Conservation (phyloP, 2,113 vertebrate species). For the Nanorana parkeri region DNA sequence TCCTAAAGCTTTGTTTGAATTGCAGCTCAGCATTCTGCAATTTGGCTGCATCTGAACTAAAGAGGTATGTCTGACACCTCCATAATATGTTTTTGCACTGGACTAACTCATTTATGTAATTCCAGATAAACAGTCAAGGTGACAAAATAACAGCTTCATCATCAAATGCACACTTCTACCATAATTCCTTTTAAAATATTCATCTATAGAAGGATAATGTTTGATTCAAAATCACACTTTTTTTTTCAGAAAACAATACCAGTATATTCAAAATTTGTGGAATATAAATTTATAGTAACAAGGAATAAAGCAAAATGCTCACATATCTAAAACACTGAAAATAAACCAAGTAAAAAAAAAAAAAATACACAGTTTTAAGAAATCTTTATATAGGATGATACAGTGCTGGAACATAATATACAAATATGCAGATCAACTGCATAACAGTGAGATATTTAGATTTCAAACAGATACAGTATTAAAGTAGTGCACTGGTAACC, state of each 20-base stretch:
- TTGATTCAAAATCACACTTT: neutral
- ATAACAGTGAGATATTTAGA: conserved; percentile 61
- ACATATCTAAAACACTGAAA: conserved; percentile 11
- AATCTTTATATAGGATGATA: conserved; percentile 56
- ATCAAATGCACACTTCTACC: too few species aligned
- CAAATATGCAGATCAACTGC: conserved; percentile 70
- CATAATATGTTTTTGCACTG: too few species aligned
- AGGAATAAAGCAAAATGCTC: conserved; percentile 23
- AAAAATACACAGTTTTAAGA: conserved; percentile 16
- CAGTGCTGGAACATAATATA: conserved; percentile 64
- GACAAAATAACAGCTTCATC: too few species aligned
- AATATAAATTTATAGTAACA: conserved; percentile 15
- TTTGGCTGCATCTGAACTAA: too few species aligned
- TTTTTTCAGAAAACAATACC: conserved; percentile 8
- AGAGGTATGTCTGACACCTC: too few species aligned
- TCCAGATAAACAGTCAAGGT: too few species aligned
- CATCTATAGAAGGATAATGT: neutral
- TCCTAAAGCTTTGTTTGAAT: too few species aligned
- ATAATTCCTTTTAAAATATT: neutral
- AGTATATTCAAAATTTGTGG: conserved; percentile 23
- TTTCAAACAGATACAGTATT: conserved; percentile 60
- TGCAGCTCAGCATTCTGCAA: too few species aligned
- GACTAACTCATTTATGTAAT: too few species aligned
- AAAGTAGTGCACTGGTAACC: conserved; percentile 59
- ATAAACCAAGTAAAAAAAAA: conserved; percentile 30